Evolutionary conservation across 2,797 vertebrate species (phyloP), one percentile per base, ranked within the genome.

Genomic region (Psittacula derbiana): DNA sequence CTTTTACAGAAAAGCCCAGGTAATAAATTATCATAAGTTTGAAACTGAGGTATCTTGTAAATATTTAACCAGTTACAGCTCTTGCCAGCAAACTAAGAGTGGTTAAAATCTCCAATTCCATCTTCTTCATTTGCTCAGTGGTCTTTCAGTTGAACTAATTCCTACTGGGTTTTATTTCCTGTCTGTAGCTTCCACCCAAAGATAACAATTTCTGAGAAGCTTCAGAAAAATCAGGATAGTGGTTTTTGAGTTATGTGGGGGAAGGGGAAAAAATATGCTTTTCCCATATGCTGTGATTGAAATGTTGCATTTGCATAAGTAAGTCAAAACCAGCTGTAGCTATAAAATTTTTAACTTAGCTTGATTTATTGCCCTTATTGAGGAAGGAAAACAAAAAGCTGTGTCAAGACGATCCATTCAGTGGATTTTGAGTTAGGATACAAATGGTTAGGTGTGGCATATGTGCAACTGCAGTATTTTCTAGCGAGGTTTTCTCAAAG

Each of bases 291-390:
- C 65, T 94, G 87, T 89, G 94, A 94, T 80, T 93, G 96, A 95
- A 96, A 92, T 81, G 82, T 86, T 96, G 87, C 40, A 95, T 97
- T 96, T 97, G 80, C 96, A 89, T 97, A 95, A 91, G 80, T 88
- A 95, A 91, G 81, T 88, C 87, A 96, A 96, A 96, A 91, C 74
- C 95, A 96, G 95, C 92, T 96, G 94, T 41, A 91, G 87, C 86
- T 90, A 88, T 94, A 96, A 96, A 94, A 93, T 53, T 88, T 96
- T 89, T 88, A 93, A 92, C 92, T 94, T 72, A 82, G 41, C 73
- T 81, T 96, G 94, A 97, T 97, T 97, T 96, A 95, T 92, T 84
- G 74, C 61, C 60, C 50, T 92, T 81, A 67, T 23, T 66, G 64
- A 90, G 66, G 49, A 86, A 96, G 66, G 66, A 82, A 86, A 91